Evolutionary conservation across 2,797 vertebrate genomes (phyloP).

Genomic region (Lemur catta): DNA sequence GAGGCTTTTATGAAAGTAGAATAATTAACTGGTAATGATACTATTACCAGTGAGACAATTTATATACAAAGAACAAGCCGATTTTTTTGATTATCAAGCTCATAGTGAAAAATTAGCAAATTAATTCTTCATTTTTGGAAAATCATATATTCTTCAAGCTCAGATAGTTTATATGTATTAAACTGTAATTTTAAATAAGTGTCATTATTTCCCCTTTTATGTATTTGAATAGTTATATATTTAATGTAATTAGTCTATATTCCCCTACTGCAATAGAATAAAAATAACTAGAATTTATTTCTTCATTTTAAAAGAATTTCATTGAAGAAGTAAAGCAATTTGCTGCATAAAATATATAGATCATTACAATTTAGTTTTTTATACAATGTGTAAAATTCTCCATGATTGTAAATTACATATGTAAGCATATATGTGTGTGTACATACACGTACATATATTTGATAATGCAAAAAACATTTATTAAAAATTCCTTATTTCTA

Average conservation of each 20-base stretch:
- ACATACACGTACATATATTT: not conserved
- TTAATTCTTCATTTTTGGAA: not conserved
- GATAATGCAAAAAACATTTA: not conserved
- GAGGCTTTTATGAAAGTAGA: not conserved
- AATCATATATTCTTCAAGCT: not conserved
- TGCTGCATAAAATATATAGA: not conserved
- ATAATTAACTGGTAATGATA: not conserved
- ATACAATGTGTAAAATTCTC: not conserved
- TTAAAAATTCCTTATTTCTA: not conserved
- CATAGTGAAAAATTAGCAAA: not conserved
- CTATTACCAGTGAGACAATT: not conserved
- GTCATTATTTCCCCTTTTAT: not conserved
- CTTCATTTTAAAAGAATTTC: not conserved
- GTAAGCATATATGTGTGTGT: too few species aligned
- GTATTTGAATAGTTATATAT: not conserved
- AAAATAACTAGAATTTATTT: not conserved
- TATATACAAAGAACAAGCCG: not conserved
- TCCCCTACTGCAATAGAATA: not conserved
- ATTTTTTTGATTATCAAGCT: not conserved
- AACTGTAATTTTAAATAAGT: not conserved
- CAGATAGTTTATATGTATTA: not conserved
- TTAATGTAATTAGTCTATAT: not conserved
- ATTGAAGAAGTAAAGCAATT: not conserved
- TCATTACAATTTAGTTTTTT: not conserved
- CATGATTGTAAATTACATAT: not conserved